Conservation (phyloP, 2,797 vertebrate genomes). For the Acanthurus tractus region DNA sequence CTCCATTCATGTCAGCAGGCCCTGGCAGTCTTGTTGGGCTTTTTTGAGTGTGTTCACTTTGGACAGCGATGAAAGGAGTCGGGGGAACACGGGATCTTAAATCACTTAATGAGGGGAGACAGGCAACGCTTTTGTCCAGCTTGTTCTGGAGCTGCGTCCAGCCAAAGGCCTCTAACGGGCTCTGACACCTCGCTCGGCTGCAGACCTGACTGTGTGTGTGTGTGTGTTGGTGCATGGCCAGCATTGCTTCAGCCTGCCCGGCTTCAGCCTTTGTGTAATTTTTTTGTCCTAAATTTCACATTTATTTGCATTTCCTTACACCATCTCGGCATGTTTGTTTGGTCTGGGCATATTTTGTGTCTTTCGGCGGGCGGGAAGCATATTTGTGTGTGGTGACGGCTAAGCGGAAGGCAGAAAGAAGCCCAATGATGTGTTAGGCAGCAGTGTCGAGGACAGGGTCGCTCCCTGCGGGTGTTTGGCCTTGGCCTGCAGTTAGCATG, state of each 20-base stretch:
- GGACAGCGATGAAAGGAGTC: conserved; percentile 78
- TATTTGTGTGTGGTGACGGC: conserved; percentile 66
- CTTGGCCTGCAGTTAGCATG: conserved; percentile 56
- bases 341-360: conserved; percentile 40
- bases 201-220: conserved; percentile 62
- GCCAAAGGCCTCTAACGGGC: conserved; percentile 82
- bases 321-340: conserved; percentile 53
- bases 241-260: conserved; percentile 46
- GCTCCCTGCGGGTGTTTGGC: conserved; percentile 68
- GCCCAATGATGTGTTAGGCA: conserved; percentile 42
- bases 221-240: conserved; percentile 63
- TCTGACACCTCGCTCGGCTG: conserved; percentile 81
- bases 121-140: conserved; percentile 82
- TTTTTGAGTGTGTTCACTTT: conserved; percentile 81
- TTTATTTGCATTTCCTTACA: conserved; percentile 55
- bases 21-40: conserved; percentile 71
- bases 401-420: conserved; percentile 55
- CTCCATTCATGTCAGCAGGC: conserved; percentile 78
- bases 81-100: conserved; percentile 81
- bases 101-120: conserved; percentile 86
- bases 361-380: conserved; percentile 44
- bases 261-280: conserved; percentile 33
- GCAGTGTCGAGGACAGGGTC: conserved; percentile 54
- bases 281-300: conserved; percentile 46
- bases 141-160: conserved; percentile 78